These are phyloP conservation scores for Esox masquinongy DNA, from an alignment of 2,797 vertebrate species.

Conservation along the genomic window DNA sequence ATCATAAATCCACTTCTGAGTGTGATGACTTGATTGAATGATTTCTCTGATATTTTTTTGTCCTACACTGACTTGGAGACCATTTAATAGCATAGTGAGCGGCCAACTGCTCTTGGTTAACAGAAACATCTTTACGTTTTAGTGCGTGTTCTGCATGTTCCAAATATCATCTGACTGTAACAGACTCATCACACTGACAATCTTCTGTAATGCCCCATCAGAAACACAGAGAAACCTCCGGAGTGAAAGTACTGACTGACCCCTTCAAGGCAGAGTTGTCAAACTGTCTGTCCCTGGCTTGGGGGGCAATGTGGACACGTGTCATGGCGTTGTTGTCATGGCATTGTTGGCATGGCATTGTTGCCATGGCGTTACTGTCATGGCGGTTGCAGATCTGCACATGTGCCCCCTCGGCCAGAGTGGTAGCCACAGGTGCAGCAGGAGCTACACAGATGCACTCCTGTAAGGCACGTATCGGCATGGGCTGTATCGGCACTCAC, in stretches of 20 bases:
- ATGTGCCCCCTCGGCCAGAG: conserved; percentile 2
- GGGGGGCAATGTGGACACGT: neutral
- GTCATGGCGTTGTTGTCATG: neutral
- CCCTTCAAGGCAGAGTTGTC: neutral
- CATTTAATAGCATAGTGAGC: neutral
- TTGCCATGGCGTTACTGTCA: too few relatives aligned
- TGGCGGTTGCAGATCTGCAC: conserved; percentile 23
- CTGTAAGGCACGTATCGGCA: neutral
- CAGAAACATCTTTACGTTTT: neutral
- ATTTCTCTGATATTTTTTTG: neutral
- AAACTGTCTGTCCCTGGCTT: neutral
- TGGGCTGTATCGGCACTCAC: neutral
- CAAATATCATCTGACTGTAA: neutral
- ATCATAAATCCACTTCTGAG: neutral
- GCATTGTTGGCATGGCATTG: neutral
- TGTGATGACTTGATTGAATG: neutral
- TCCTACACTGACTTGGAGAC: neutral
- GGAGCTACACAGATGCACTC: neutral
- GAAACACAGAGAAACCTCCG: neutral
- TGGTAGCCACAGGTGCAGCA: neutral
- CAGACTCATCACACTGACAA: neutral
- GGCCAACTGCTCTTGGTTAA: neutral
- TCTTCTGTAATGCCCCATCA: neutral
- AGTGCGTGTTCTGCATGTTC: neutral
- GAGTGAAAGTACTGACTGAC: neutral